A percentile compares a stretch with the other conserved stretches of the same genome.
These are phyloP conservation scores for Allacma fusca DNA, from an alignment of 2,888 invertebrate species.

Conservation along the genomic window DNA sequence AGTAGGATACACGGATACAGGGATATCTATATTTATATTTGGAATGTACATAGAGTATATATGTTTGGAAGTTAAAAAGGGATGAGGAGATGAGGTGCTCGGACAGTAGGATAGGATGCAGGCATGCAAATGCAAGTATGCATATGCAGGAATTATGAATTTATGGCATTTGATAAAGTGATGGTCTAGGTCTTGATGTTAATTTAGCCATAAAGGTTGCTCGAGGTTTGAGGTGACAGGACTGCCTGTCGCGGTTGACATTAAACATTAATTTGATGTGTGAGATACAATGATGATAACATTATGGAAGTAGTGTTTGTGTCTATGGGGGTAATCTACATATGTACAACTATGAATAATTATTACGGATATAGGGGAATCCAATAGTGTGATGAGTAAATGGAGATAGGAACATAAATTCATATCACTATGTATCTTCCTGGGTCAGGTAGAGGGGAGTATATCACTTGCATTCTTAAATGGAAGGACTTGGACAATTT, in stretches of 20 bases:
- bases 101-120: neutral
- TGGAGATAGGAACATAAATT: neutral
- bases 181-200: conserved; percentile 13
- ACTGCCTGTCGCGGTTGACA: conserved; percentile 16
- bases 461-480: neutral
- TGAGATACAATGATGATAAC: conserved; percentile 12
- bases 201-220: conserved; percentile 8
- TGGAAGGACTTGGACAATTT: neutral
- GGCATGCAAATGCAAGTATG: no score
- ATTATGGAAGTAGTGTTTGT: conserved; percentile 16
- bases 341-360: neutral
- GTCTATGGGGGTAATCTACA: no score
- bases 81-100: neutral
- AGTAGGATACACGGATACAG: no score
- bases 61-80: no score
- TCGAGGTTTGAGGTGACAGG: conserved; percentile 13
- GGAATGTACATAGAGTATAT: no score
- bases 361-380: neutral
- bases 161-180: neutral
- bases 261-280: conserved; percentile 16
- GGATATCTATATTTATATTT: no score
- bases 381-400: neutral
- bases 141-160: conserved; percentile 9
- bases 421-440: neutral
- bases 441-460: no score